Percentiles rank a stretch among this genome's conserved stretches.
Evolutionary conservation across 2,888 invertebrate genomes (phyloP).

Genomic region (Brachyopa scutellaris): DNA sequence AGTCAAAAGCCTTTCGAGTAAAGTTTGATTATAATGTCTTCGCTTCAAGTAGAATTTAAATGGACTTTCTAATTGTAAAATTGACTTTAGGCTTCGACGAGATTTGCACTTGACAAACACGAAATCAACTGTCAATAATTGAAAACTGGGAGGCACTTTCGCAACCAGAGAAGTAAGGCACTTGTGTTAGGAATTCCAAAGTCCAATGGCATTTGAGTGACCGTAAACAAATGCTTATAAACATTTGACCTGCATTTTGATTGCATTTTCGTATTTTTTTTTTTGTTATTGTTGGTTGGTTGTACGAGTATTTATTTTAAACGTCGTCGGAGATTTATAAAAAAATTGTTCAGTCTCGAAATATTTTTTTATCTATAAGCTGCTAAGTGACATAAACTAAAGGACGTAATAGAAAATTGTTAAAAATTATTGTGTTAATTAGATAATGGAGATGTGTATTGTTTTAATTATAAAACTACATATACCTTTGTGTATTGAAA

Average conservation of each 20-base stretch:
- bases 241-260: slow-evolving; percentile 42
- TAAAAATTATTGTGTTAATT: too few species aligned
- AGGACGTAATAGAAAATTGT: not conserved
- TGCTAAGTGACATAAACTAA: too few species aligned
- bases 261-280: slow-evolving; percentile 1
- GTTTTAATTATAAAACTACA: too few species aligned
- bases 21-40: not conserved
- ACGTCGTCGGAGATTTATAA: not conserved
- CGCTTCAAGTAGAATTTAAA: not conserved
- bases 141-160: slow-evolving; percentile 11
- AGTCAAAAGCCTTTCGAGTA: slow-evolving; percentile 47
- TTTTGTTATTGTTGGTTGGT: not conserved
- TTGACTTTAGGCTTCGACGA: not conserved
- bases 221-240: slow-evolving; percentile 17
- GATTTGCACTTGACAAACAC: slow-evolving; percentile 24
- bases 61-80: slow-evolving; percentile 40
- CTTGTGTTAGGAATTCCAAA: too few species aligned
- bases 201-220: too few species aligned
- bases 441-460: too few species aligned
- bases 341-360: slow-evolving; percentile 2
- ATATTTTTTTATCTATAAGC: not conserved
- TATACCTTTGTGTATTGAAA: too few species aligned
- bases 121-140: slow-evolving; percentile 1
- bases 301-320: not conserved
- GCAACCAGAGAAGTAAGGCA: not conserved